A percentile compares a stretch with the other conserved stretches of the same genome.
These are phyloP conservation scores for Dicyrtomina minuta DNA, from an alignment of 2,888 invertebrate species.

Conservation along the genomic window DNA sequence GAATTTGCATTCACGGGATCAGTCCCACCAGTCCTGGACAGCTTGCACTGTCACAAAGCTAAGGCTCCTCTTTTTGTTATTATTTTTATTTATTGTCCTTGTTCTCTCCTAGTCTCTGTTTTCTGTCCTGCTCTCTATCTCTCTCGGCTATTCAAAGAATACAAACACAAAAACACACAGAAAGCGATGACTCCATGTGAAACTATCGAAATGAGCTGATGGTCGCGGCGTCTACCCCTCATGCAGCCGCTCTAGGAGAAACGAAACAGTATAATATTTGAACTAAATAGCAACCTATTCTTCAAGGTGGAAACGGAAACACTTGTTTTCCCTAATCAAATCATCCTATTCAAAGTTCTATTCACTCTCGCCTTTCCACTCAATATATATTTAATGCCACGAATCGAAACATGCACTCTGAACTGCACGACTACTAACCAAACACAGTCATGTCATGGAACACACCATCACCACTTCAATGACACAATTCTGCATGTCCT, in stretches of 20 bases:
- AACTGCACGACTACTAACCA: too few species aligned
- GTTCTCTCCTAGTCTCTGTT: constrained; percentile 27
- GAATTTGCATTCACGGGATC: constrained; percentile 32
- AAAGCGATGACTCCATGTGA: not conserved
- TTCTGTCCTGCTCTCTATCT: constrained; percentile 21
- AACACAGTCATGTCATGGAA: constrained; percentile 29
- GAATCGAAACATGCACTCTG: constrained; percentile 29
- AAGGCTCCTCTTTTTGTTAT: constrained; percentile 29
- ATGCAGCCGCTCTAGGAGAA: not conserved
- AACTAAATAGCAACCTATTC: constrained; percentile 27
- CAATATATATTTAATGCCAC: constrained; percentile 34
- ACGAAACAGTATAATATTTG: constrained; percentile 4
- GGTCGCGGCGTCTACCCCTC: constrained; percentile 12
- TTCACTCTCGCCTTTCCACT: constrained; percentile 27
- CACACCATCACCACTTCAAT: constrained; percentile 22
- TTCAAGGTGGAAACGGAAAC: constrained; percentile 43
- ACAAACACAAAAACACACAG: constrained; percentile 2
- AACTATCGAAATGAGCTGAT: not conserved
- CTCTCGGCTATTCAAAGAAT: constrained; percentile 3
- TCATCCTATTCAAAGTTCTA: constrained; percentile 37
- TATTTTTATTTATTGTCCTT: constrained; percentile 35
- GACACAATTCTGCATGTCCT: constrained; percentile 30
- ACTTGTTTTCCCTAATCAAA: constrained; percentile 42
- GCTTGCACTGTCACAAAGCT: constrained; percentile 25
- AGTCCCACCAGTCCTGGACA: constrained; percentile 31